Conservation (phyloP, 53 echinoderm and acorn worm species). For the Holothuria scabra region DNA sequence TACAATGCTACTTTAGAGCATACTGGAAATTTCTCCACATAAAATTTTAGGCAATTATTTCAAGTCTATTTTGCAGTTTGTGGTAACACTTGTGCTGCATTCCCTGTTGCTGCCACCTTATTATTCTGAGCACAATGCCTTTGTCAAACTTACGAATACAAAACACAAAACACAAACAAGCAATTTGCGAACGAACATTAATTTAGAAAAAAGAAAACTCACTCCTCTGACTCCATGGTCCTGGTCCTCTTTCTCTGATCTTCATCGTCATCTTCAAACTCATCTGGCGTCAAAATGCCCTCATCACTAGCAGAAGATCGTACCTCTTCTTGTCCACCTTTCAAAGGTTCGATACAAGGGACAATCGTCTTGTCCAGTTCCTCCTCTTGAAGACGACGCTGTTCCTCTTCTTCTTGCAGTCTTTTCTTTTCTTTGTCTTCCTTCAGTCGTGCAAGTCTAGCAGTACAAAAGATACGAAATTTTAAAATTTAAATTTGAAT, state of each 20-base stretch:
- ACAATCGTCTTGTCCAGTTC: conserved; percentile 20
- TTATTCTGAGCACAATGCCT: neutral
- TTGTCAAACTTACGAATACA: neutral
- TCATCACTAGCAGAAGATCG: conserved; percentile 94
- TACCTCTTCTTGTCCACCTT: conserved; percentile 67
- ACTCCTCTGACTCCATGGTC: conserved; percentile 97
- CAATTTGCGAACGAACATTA: no score
- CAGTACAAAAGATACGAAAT: no score
- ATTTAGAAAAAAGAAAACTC: conserved; percentile 3
- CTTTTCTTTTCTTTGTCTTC: conserved; percentile 56
- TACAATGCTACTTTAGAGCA: no score
- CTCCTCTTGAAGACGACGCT: conserved; percentile 42
- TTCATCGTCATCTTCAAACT: conserved; percentile 80
- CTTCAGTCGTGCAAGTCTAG: conserved; percentile 45
- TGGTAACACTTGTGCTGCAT: no score
- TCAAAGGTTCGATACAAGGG: conserved; percentile 28
- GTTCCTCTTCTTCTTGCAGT: conserved; percentile 46
- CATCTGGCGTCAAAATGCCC: conserved; percentile 88
- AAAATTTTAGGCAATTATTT: no score
- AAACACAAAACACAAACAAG: neutral
- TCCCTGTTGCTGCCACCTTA: neutral
- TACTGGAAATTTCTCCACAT: no score
- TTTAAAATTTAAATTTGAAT: no score
- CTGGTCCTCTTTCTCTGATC: conserved; percentile 75
- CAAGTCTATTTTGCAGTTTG: no score